Evolutionary conservation across 1,140 invertebrate genomes (phyloP).

Genomic region (Pseudachorutes palmiensis): DNA sequence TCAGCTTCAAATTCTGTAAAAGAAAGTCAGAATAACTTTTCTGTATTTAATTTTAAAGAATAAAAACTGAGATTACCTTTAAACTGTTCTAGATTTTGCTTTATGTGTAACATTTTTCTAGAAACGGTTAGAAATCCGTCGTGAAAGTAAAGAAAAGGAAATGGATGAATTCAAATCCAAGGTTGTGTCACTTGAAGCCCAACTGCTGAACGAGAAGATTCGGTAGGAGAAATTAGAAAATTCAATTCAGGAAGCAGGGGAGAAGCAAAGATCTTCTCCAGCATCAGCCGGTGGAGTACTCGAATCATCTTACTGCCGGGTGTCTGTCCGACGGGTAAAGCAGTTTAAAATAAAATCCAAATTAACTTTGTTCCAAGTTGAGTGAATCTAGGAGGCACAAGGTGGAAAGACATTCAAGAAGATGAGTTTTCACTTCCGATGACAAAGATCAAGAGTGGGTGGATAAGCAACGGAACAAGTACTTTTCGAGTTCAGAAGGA

Average conservation of each 20-base stretch:
- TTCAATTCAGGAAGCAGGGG: constrained; percentile 1
- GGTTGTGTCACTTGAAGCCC: constrained; percentile 32
- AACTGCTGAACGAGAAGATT: constrained; percentile 24
- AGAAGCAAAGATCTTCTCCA: background rate
- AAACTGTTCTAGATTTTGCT: background rate
- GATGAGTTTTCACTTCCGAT: constrained; percentile 60
- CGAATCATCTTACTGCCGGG: constrained; percentile 69
- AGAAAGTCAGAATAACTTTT: too few species aligned
- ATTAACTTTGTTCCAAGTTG: background rate
- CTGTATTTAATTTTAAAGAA: too few species aligned
- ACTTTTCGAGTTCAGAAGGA: constrained; percentile 22
- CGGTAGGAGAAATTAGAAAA: constrained; percentile 26
- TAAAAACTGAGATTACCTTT: too few species aligned
- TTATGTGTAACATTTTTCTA: background rate
- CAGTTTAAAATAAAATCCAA: background rate
- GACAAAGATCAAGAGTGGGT: constrained; percentile 54
- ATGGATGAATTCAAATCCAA: constrained; percentile 31
- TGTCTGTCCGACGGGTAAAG: constrained; percentile 89
- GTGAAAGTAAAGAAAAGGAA: constrained; percentile 24
- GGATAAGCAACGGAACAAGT: constrained; percentile 43
- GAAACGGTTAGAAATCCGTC: background rate
- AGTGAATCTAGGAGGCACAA: constrained; percentile 56
- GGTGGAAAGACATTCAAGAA: constrained; percentile 89
- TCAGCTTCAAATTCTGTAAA: too few species aligned
- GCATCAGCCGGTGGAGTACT: background rate